These are phyloP conservation scores for Pyrgus malvae DNA, from an alignment of 2,888 invertebrate genomes.

Conservation along the genomic window DNA sequence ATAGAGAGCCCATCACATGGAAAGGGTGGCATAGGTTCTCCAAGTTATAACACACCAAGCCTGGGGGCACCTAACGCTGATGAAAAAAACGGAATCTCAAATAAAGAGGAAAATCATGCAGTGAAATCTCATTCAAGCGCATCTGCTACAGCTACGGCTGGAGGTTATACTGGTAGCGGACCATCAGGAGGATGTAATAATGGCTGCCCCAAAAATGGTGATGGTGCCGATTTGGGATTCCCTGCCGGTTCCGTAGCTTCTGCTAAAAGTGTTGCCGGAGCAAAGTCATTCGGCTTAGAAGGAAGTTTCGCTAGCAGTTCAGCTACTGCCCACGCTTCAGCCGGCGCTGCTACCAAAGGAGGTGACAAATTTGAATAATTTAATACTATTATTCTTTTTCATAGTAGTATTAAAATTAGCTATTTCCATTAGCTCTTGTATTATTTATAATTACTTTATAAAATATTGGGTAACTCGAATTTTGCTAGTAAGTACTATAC, in stretches of 20 bases:
- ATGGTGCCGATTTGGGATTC: constrained; percentile 29
- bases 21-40: background rate
- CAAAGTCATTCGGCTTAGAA: constrained; percentile 38
- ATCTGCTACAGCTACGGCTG: constrained; percentile 44
- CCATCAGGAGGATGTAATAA: constrained; percentile 37
- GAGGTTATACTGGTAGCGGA: constrained; percentile 38
- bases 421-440: too few relatives aligned
- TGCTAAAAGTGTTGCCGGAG: constrained; percentile 53
- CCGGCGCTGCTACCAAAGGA: constrained; percentile 63
- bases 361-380: too few relatives aligned
- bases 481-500: too few relatives aligned
- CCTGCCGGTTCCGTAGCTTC: constrained; percentile 40
- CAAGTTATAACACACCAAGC: background rate
- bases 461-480: too few relatives aligned
- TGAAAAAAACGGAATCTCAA: constrained; percentile 30
- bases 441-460: too few relatives aligned
- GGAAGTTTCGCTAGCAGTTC: constrained; percentile 62
- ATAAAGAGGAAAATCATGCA: constrained; percentile 36
- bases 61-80: constrained; percentile 11
- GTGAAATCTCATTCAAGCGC: constrained; percentile 50
- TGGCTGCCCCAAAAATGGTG: constrained; percentile 37
- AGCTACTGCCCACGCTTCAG: constrained; percentile 59
- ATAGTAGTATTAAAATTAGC: too few relatives aligned
- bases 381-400: too few relatives aligned
- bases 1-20: background rate